A percentile compares a stretch with the other conserved stretches of the same genome.
Evolutionary conservation across 2,113 vertebrate species (phyloP).

Genomic region (Lepisosteus osseus): DNA sequence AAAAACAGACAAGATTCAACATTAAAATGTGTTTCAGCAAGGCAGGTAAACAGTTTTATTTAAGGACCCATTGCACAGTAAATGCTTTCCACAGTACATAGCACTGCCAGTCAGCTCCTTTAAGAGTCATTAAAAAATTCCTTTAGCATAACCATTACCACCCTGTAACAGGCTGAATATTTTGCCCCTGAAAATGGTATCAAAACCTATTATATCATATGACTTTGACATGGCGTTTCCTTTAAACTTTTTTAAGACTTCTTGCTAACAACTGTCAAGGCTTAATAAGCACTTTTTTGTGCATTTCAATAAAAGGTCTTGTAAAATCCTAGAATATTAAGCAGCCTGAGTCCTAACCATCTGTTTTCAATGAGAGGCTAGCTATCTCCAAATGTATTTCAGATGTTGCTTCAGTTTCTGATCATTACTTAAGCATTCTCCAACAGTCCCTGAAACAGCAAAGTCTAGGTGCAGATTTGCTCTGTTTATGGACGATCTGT

Average conservation of each 20-base stretch:
- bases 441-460: conserved; percentile 2
- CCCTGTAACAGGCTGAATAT: conserved; percentile 15
- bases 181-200: not conserved
- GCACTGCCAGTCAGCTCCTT: no score
- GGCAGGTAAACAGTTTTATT: no score
- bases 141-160: conserved; percentile 8
- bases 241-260: conserved; percentile 8
- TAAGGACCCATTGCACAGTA: no score
- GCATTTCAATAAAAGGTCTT: conserved; percentile 21
- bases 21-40: no score
- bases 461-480: conserved; percentile 1
- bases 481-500: conserved; percentile 18
- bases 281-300: conserved; percentile 15
- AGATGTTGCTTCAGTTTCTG: conserved; percentile 19
- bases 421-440: not conserved
- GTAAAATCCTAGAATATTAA: conserved; percentile 22
- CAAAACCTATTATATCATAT: conserved; percentile 2
- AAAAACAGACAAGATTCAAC: no score
- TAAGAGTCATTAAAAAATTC: not conserved
- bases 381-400: conserved; percentile 14
- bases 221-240: not conserved
- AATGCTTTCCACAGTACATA: no score
- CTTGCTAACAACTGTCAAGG: conserved; percentile 5
- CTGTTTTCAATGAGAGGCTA: conserved; percentile 19
- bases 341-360: conserved; percentile 1